Percentiles rank a stretch among this genome's conserved stretches.
phyloP scores from a whole-genome alignment of 2,113 vertebrate species.

The Lamprotornis superbus region DNA sequence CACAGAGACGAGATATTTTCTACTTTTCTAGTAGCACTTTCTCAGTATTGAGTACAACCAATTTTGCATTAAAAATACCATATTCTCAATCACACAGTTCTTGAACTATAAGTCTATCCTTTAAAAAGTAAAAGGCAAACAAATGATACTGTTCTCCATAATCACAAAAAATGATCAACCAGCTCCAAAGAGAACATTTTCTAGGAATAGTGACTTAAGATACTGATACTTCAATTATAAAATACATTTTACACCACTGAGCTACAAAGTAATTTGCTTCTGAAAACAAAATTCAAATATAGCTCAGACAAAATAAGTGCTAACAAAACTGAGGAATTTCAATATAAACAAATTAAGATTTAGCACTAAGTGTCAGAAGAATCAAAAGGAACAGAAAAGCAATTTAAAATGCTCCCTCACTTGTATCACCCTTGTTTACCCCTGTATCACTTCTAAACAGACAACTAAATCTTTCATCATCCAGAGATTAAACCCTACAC shows the following conservation, averaged over 20 bases:
- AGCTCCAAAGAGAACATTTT: not conserved
- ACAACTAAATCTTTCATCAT: conserved; percentile 9
- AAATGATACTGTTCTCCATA: fast-evolving
- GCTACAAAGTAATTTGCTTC: not conserved
- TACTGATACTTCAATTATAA: not conserved
- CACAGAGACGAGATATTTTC: not conserved
- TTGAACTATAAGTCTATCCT: not conserved
- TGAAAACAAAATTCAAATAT: not conserved
- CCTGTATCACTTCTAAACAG: not conserved
- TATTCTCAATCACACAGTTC: not conserved
- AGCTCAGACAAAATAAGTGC: not conserved
- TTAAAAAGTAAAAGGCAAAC: not conserved
- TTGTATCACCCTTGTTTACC: not conserved
- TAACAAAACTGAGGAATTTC: not conserved
- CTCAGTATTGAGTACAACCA: not conserved
- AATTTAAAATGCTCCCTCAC: not conserved
- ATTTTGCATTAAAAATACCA: not conserved
- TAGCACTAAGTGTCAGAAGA: not conserved
- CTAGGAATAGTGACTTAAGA: not conserved
- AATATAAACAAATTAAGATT: conserved; percentile 7
- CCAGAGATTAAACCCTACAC: not conserved
- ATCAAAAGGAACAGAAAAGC: conserved; percentile 5
- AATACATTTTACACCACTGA: not conserved
- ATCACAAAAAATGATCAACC: not conserved
- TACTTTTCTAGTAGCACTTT: not conserved